Conservation (phyloP, 92 coral and sea anemone species). For the Virgularia gustaviana region DNA sequence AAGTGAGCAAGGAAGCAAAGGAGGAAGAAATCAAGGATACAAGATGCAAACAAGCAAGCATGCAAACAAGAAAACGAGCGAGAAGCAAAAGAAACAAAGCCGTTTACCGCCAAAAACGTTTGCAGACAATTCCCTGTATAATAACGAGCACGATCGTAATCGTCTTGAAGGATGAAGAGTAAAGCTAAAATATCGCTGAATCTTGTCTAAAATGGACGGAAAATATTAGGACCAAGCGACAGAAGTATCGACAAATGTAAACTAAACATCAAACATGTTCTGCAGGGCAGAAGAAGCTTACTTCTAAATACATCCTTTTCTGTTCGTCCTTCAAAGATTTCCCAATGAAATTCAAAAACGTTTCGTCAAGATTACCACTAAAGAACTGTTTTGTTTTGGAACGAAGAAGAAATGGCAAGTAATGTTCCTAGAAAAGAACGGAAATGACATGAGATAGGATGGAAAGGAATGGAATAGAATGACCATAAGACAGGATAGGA, state of each 20-base stretch:
- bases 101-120: conserved; percentile 72
- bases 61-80: too few species aligned
- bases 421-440: conserved; percentile 79
- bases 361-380: conserved; percentile 54
- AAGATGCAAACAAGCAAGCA: too few species aligned
- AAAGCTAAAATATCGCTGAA: conserved; percentile 86
- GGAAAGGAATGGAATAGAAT: too few species aligned
- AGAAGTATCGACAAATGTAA: not conserved
- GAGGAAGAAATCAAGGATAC: too few species aligned
- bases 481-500: too few species aligned
- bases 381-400: conserved; percentile 75
- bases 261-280: not conserved
- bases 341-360: conserved; percentile 59
- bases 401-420: conserved; percentile 72
- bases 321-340: conserved; percentile 61
- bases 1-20: too few species aligned
- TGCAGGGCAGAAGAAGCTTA: conserved; percentile 16
- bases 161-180: conserved; percentile 71
- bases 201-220: too few species aligned
- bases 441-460: too few species aligned
- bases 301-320: conserved; percentile 68
- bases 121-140: conserved; percentile 70
- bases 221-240: too few species aligned
- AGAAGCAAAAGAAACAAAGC: too few species aligned
- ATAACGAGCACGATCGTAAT: conserved; percentile 78